phyloP scores from a whole-genome alignment of 2,797 vertebrate genomes.

The Arremon aurantiirostris region DNA sequence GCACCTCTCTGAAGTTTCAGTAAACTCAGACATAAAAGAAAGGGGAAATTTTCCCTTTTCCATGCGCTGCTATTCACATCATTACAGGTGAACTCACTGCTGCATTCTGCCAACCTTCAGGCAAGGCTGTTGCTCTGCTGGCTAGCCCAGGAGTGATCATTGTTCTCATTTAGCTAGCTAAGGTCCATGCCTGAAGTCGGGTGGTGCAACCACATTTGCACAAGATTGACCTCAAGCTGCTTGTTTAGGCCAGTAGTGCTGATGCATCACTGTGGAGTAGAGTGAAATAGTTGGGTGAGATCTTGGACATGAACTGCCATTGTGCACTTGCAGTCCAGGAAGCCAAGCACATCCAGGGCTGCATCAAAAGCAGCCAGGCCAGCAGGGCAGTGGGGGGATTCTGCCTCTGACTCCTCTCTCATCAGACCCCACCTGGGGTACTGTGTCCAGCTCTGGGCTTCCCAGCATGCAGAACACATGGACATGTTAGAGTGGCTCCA shows the following conservation, averaged over 20 bases:
- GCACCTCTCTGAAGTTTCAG: background rate
- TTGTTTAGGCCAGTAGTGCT: background rate
- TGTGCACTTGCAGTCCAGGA: background rate
- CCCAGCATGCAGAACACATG: accelerated
- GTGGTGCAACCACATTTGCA: background rate
- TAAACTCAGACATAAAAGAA: background rate
- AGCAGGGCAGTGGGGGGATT: background rate
- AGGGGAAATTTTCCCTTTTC: background rate
- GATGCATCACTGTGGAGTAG: background rate
- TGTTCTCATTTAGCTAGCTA: background rate
- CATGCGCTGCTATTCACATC: background rate
- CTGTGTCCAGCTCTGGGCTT: background rate
- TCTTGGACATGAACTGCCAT: too few relatives aligned
- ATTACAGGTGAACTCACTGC: background rate
- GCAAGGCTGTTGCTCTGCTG: background rate
- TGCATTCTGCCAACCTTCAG: background rate
- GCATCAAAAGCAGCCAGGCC: background rate
- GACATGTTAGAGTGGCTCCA: background rate
- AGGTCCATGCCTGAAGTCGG: background rate
- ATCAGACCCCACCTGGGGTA: background rate
- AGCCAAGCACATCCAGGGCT: background rate
- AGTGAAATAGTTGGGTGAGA: background rate
- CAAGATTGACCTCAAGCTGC: background rate
- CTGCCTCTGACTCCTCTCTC: background rate
- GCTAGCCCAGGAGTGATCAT: background rate